Evolutionary conservation across 37 sponge, comb jelly and placozoan species (phyloP).

Genomic region (Lycopodina hypogea): DNA sequence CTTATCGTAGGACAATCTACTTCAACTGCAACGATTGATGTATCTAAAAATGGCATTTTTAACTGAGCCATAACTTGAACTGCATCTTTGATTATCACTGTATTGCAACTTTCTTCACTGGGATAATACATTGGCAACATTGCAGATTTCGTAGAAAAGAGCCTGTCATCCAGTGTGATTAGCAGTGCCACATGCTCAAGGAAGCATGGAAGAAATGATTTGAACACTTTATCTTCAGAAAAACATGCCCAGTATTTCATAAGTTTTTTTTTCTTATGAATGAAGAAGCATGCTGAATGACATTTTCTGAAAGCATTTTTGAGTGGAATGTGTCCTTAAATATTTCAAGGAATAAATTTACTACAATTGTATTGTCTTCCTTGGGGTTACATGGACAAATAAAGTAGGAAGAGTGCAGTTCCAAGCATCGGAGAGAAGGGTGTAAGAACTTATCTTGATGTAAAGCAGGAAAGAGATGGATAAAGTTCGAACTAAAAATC

Average conservation of each 20-base stretch:
- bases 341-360: constrained; percentile 6
- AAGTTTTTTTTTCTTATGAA: neutral
- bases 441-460: constrained; percentile 11
- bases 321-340: neutral
- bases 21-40: neutral
- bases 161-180: constrained; percentile 6
- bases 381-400: neutral
- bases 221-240: constrained; percentile 16
- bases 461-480: neutral
- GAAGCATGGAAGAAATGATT: constrained; percentile 1
- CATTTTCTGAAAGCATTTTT: neutral
- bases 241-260: neutral
- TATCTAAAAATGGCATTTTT: constrained; percentile 33
- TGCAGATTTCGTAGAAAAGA: constrained; percentile 16
- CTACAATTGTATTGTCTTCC: neutral
- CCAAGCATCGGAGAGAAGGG: neutral
- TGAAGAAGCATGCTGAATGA: neutral
- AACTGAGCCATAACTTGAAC: constrained; percentile 11
- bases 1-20: constrained; percentile 19
- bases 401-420: neutral
- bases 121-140: constrained; percentile 13
- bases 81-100: too few species aligned
- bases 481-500: constrained; percentile 1
- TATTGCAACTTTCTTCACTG: neutral
- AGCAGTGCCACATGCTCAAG: constrained; percentile 35